Evolutionary conservation across 2,113 vertebrate genomes (phyloP).

Genomic region (Dendrocopos noguchii): DNA sequence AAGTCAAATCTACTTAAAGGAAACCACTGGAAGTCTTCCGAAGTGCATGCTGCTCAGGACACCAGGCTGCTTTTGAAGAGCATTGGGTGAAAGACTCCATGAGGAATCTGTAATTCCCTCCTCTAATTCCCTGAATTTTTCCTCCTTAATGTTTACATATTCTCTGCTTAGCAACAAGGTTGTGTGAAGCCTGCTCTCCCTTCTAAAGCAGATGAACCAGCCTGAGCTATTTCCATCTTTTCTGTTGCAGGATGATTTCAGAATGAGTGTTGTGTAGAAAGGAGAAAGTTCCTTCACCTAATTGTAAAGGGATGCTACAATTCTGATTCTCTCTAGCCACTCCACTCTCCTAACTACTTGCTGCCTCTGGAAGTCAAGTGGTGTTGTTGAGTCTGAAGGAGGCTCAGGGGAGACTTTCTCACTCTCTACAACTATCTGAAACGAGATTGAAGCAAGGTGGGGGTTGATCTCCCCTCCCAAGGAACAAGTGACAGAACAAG

Average conservation of each 20-base stretch:
- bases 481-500: too few relatives aligned
- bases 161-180: neutral
- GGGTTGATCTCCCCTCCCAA: too few relatives aligned
- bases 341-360: neutral
- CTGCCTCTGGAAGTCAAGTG: neutral
- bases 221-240: neutral
- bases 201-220: neutral
- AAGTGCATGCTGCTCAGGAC: neutral
- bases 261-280: neutral
- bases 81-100: neutral
- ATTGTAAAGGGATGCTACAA: neutral
- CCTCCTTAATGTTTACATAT: neutral
- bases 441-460: too few relatives aligned
- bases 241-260: neutral
- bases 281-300: neutral
- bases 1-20: constrained; percentile 74
- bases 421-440: too few relatives aligned
- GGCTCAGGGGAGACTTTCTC: too few relatives aligned
- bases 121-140: neutral
- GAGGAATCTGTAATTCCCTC: neutral
- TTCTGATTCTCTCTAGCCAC: neutral
- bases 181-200: neutral
- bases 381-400: too few relatives aligned
- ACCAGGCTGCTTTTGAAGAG: neutral
- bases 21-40: neutral